A percentile compares a stretch with the other conserved stretches of the same genome.
Conservation (phyloP, 2,888 invertebrate species). For the Ferrisia virgata region DNA sequence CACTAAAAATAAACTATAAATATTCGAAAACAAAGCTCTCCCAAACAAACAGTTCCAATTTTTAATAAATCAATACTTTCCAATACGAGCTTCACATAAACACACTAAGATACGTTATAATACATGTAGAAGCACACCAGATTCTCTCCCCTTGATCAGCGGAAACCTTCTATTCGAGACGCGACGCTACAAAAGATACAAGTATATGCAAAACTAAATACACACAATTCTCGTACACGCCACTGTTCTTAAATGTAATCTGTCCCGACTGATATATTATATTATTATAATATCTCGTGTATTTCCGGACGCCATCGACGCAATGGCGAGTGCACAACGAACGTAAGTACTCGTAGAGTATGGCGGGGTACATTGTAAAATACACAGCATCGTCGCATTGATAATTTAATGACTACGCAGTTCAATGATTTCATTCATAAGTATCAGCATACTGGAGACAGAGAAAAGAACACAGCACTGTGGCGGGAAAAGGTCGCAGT, state of each 20-base stretch:
- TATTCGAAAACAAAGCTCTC: no score
- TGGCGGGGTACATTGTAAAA: not conserved
- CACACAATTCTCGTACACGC: constrained; percentile 1
- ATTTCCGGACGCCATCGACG: not conserved
- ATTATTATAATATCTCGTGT: constrained; percentile 21
- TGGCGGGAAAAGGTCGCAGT: not conserved
- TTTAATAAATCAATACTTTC: no score
- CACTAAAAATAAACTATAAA: no score
- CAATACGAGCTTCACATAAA: no score
- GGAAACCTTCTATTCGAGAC: not conserved
- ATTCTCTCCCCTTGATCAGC: not conserved
- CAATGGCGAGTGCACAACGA: not conserved
- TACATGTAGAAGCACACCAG: not conserved
- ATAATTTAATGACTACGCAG: constrained; percentile 28
- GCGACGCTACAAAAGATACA: not conserved
- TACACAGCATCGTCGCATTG: not conserved
- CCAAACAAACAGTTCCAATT: no score
- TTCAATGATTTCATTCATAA: not conserved
- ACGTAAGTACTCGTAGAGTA: not conserved
- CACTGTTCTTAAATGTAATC: constrained; percentile 3
- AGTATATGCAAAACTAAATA: not conserved
- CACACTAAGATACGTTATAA: no score
- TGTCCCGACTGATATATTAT: constrained; percentile 10
- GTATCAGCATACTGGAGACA: not conserved
- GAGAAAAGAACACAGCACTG: not conserved